phyloP scores from a whole-genome alignment of 2,113 vertebrate species.

The Pseudorasbora parva region DNA sequence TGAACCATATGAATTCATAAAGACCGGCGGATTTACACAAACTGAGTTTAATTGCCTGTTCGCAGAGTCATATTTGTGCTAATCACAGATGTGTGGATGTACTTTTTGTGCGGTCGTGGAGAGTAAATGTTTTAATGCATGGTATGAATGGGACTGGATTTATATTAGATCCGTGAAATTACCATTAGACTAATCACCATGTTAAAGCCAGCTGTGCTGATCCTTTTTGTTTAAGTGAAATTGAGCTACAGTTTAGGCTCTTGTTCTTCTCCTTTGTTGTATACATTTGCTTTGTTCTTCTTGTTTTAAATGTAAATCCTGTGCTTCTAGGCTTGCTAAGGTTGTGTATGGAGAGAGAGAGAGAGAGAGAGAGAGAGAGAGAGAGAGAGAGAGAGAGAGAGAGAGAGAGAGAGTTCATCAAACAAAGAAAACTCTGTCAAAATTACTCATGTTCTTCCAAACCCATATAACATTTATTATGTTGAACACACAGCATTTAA shows the following conservation, averaged over 20 bases:
- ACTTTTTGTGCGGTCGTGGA: not conserved
- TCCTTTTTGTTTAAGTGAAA: conserved; percentile 17
- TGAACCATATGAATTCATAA: conserved; percentile 14
- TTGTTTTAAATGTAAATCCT: not conserved
- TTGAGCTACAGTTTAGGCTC: conserved; percentile 2
- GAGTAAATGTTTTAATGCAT: conserved; percentile 19
- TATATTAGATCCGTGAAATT: conserved; percentile 22
- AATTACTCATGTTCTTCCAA: not conserved
- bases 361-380: no score
- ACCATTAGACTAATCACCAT: conserved; percentile 13
- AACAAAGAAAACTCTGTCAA: not conserved
- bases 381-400: no score
- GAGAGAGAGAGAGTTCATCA: no score
- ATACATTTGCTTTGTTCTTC: conserved; percentile 3
- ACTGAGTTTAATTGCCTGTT: conserved; percentile 29
- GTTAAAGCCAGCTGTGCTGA: conserved; percentile 13
- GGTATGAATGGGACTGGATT: conserved; percentile 19
- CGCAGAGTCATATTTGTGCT: not conserved
- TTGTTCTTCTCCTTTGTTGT: conserved; percentile 10
- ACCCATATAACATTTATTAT: not conserved
- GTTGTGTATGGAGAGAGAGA: no score
- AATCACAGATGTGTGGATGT: conserved; percentile 23
- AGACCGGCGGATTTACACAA: conserved; percentile 4
- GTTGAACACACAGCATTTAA: not conserved
- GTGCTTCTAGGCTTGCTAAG: not conserved